A percentile compares a stretch with the other conserved stretches of the same genome.
Evolutionary conservation across 2,888 invertebrate species (phyloP).

Genomic region (Ophion obscuratus): DNA sequence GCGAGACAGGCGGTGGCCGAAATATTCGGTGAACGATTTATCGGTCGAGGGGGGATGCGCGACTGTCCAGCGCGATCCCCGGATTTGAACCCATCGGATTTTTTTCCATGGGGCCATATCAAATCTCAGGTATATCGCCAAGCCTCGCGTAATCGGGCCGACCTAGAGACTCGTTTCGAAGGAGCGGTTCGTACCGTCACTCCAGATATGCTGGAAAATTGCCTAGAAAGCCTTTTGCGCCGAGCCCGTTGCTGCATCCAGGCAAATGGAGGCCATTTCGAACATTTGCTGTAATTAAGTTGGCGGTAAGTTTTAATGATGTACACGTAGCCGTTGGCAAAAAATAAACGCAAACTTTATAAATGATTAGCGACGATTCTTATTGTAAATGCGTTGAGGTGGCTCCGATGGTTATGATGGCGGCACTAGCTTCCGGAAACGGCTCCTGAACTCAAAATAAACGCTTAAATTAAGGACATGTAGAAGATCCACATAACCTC

Average conservation of each 20-base stretch:
- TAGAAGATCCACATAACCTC: too few species aligned
- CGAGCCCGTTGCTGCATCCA: too few species aligned
- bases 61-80: constrained; percentile 25
- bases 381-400: too few species aligned
- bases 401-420: too few species aligned
- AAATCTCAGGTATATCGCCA: constrained; percentile 10
- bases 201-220: constrained; percentile 20
- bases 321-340: too few species aligned
- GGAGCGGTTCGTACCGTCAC: background rate
- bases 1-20: background rate
- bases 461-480: constrained; percentile 62
- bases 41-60: constrained; percentile 14
- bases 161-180: constrained; percentile 23
- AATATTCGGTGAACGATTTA: background rate
- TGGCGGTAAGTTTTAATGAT: too few species aligned
- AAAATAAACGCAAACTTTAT: too few species aligned
- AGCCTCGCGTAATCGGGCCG: background rate
- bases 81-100: constrained; percentile 22
- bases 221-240: background rate
- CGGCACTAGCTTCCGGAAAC: constrained; percentile 60
- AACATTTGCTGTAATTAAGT: too few species aligned
- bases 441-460: constrained; percentile 67
- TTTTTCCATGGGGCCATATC: constrained; percentile 15
- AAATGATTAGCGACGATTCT: too few species aligned
- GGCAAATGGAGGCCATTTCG: too few species aligned